phyloP scores from a whole-genome alignment of 1,140 invertebrate species.

The Papilio xuthus region DNA sequence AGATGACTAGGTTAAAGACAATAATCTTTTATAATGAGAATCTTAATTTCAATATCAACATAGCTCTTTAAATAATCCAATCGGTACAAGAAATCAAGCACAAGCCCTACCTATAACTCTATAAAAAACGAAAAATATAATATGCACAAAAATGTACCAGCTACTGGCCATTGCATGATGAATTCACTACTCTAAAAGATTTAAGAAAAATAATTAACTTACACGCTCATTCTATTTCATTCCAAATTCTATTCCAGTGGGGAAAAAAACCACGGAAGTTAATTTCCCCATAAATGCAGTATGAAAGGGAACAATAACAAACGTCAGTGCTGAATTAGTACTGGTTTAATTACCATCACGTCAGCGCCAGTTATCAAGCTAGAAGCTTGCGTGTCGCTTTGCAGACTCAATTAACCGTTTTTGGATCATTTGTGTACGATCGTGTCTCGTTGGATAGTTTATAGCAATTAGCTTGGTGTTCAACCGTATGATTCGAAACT shows the following conservation, averaged over 20 bases:
- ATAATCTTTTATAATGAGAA: too few species aligned
- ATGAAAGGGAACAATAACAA: constrained; percentile 15
- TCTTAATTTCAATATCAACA: too few species aligned
- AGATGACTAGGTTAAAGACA: neutral
- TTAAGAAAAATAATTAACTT: neutral
- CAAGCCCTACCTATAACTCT: neutral
- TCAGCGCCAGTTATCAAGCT: constrained; percentile 2
- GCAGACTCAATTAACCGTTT: constrained; percentile 22
- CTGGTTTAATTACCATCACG: neutral
- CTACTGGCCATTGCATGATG: neutral
- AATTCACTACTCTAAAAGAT: neutral
- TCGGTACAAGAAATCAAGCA: neutral
- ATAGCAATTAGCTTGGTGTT: constrained; percentile 22
- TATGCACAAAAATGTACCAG: neutral
- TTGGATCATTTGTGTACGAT: constrained; percentile 21
- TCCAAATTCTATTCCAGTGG: neutral
- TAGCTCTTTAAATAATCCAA: neutral
- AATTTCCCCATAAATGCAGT: neutral
- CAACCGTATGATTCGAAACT: constrained; percentile 16
- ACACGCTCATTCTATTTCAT: neutral
- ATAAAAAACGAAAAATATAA: neutral
- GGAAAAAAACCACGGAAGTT: neutral
- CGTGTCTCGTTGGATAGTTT: constrained; percentile 18
- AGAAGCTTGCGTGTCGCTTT: neutral
- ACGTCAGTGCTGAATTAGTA: neutral